phyloP scores from a whole-genome alignment of 2,888 invertebrate species.

The Keiferia lycopersicella region DNA sequence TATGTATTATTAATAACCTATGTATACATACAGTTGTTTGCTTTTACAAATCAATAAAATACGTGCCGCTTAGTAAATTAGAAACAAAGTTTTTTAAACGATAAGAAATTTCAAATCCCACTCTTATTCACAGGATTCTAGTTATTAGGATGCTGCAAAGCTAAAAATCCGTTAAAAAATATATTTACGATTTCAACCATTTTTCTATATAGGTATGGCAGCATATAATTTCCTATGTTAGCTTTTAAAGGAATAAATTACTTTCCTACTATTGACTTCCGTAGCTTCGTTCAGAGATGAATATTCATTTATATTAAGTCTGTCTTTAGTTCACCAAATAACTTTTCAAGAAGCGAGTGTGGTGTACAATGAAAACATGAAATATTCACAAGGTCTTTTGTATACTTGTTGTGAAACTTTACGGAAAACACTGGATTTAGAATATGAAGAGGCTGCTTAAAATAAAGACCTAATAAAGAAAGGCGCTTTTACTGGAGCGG shows the following conservation, averaged over 20 bases:
- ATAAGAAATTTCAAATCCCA: no score
- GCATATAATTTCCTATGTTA: no score
- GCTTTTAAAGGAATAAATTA: conserved; percentile 27
- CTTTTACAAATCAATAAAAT: no score
- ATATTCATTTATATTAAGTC: conserved; percentile 55
- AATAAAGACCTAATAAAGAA: conserved; percentile 43
- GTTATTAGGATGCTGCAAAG: no score
- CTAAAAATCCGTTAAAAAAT: not conserved
- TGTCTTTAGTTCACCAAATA: conserved; percentile 60
- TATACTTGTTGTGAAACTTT: conserved; percentile 63
- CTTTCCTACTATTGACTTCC: conserved; percentile 35
- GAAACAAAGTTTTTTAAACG: no score
- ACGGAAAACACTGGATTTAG: conserved; percentile 65
- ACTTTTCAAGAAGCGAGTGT: conserved; percentile 51
- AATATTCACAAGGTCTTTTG: conserved; percentile 71
- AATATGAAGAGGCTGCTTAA: conserved; percentile 57
- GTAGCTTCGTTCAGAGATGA: conserved; percentile 45
- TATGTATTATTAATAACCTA: no score
- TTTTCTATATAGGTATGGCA: not conserved
- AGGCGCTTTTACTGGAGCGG: conserved; percentile 10
- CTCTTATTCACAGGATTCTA: no score
- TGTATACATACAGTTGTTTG: no score
- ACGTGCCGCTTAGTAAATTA: no score
- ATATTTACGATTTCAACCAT: no score
- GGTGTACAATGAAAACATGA: conserved; percentile 59